These are phyloP conservation scores for Meteorus colon DNA, from an alignment of 2,888 invertebrate genomes.

Conservation along the genomic window DNA sequence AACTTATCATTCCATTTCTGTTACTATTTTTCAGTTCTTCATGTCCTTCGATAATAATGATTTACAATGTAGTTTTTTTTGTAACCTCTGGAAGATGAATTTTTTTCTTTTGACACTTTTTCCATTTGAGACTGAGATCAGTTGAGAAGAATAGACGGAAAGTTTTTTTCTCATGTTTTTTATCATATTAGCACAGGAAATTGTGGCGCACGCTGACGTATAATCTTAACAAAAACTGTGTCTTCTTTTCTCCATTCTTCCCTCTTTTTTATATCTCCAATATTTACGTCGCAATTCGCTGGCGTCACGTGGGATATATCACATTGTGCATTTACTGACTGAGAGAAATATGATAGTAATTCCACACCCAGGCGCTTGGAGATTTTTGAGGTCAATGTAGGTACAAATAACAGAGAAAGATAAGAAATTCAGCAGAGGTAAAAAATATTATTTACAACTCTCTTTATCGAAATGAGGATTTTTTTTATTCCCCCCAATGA, in stretches of 20 bases:
- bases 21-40: background rate
- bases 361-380: conserved; percentile 31
- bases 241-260: conserved; percentile 30
- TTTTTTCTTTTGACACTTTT: background rate
- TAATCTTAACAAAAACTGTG: conserved; percentile 60
- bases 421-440: background rate
- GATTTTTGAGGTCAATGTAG: conserved; percentile 35
- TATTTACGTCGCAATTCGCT: conserved; percentile 63
- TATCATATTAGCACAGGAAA: conserved; percentile 15
- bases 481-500: background rate
- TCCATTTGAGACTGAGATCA: background rate
- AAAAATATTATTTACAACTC: background rate
- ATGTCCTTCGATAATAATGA: background rate
- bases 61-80: background rate
- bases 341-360: conserved; percentile 53
- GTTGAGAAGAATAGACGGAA: conserved; percentile 14
- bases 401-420: background rate
- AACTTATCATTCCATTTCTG: background rate
- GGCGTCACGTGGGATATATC: conserved; percentile 52
- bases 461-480: background rate
- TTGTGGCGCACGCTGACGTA: conserved; percentile 40
- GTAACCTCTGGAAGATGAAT: background rate
- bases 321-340: conserved; percentile 40
- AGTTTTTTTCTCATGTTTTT: background rate
- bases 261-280: conserved; percentile 54